Evolutionary conservation across 1,140 invertebrate species (phyloP), one percentile per base, ranked within the genome.

Genomic region (Danaus melanippus): DNA sequence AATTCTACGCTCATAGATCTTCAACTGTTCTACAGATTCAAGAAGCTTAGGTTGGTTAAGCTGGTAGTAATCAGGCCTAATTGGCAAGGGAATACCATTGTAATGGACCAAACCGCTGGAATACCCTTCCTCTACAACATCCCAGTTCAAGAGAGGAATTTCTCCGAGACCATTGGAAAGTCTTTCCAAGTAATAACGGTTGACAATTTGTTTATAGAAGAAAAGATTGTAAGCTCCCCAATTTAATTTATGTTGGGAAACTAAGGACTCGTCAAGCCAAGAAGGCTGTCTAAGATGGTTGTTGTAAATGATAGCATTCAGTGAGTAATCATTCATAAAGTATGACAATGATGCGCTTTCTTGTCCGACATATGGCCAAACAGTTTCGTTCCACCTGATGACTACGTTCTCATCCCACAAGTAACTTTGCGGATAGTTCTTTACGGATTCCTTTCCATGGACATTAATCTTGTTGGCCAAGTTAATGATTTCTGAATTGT

Each of bases 231-330:
- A 71, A 81, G 93, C 92, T 43, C 92, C 92, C 49, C 91, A 89
- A 45, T 83, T 78, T 49, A 90, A 84, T 55, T 89, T 85, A 1
- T 80, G 69, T 42, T 90, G 58, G 32, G 87, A 76, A 62, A 83
- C 86, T 9, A 86, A 63, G 17, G 89, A 77, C 58, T 87, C 84
- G 61, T 79, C 85, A 42, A 92, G 87, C 87, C 90, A 92, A 78
- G 80, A 86, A 2, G 93, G 92, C 60, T 89, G 91, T 12, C 90
- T 88, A 21, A 93, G 60, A 52, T 91, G 88, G 46, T 89, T 84
- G 64, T 92, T 91, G 66, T 90, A 91, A 76, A 94, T 93, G 66
- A 90, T 92, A 1, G 89, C 73, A 67, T 93, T 93, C n/a, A 94
- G 82, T 56, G 90, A 90, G 52, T 91, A 83, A 76, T 94, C 94